Base-by-base conservation (phyloP, 1,140 invertebrate genomes). In the Ruditapes philippinarum region DNA sequence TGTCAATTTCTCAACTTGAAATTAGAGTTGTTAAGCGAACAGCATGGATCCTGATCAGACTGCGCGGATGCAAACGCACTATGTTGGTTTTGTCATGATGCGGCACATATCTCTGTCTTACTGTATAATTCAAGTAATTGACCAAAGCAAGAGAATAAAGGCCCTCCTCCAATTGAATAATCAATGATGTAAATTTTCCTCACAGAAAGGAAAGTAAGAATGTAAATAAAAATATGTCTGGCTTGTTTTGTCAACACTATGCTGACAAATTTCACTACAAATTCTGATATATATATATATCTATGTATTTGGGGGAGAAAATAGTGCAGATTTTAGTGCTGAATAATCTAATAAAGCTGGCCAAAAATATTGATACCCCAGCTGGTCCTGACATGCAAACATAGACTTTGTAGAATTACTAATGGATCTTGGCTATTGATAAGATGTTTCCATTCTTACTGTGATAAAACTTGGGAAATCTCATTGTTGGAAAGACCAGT, bases 341-440 rank as follows among this genome's bases (percentile, higher is more conserved):
- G 51, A 5, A n/a, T 31, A 65, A 65, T 31, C 12, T 11, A 31
- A n/a, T 31, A 14, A 60, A n/a, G 9, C 4, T 36, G 5, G 62
- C 33, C 28, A 31, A 65, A 31, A 36, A 65, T 31, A 65, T 31
- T 7, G 12, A 11, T 3, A 36, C 14, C 4, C 62, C 7, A 36
- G n/a, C 14, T 65, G 12, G 14, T 7, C 14, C 11, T 5, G 28
- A 65, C n/a, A n/a, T 65, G 7, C 62, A 65, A n/a, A 11, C 28
- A 65, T 31, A 33, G 62, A 65, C 70, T 74, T 40, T 42, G 25
- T 74, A n/a, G n/a, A n/a, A n/a, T n/a, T n/a, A n/a, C n/a, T n/a
- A 40, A 42, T 42, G 70, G 42, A 42, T 17, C 42, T 2, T 57
- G n/a, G 51, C 19, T 57, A 11, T 57, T 57, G 51, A 57, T 7